These are phyloP conservation scores for Anhinga rufa DNA, from an alignment of 2,113 vertebrate genomes.

Conservation along the genomic window DNA sequence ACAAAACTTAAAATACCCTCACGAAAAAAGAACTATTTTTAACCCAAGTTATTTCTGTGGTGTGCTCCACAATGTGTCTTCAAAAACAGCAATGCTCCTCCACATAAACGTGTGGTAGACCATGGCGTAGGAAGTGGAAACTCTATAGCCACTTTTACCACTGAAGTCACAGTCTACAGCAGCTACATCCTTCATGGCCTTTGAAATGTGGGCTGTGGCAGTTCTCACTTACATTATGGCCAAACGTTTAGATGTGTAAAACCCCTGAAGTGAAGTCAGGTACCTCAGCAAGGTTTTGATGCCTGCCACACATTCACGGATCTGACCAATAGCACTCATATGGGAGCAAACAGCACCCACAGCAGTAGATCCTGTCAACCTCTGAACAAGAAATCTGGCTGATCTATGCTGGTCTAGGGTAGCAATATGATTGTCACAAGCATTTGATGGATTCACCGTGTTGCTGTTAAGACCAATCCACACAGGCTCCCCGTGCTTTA, in stretches of 20 bases:
- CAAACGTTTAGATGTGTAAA: background rate
- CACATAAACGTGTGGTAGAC: background rate
- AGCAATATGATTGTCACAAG: background rate
- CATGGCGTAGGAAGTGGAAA: background rate
- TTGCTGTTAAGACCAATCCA: constrained; percentile 89
- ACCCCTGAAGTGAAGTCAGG: background rate
- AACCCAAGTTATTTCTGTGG: background rate
- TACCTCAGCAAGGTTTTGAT: background rate
- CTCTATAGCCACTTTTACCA: background rate
- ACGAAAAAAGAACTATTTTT: background rate
- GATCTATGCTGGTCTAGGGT: background rate
- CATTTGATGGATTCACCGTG: constrained; percentile 62
- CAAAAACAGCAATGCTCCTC: background rate
- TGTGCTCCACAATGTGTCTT: background rate
- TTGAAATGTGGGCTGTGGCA: background rate
- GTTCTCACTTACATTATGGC: background rate
- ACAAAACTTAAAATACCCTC: background rate
- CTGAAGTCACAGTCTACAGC: background rate
- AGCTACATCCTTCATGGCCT: background rate
- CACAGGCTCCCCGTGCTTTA: constrained; percentile 70
- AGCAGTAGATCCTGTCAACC: background rate
- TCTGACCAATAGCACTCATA: background rate
- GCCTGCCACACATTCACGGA: background rate
- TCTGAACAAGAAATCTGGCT: background rate
- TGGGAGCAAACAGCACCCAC: background rate